Base-by-base conservation (phyloP, 2,797 vertebrate genomes). In the Anguilla obscura region DNA sequence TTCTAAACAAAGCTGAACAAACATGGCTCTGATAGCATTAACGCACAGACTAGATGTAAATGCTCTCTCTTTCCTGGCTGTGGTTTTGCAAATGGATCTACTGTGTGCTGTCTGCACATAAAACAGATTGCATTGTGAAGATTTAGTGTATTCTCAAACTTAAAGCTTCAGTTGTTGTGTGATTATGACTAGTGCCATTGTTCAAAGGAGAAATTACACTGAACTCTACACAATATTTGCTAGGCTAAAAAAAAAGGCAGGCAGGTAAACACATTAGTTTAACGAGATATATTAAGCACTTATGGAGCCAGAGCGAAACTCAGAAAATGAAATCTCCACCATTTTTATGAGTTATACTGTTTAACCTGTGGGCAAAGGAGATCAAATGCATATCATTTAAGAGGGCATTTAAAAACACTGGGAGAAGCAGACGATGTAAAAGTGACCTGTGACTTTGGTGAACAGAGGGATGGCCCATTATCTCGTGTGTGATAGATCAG, bases 401-500 rank as follows among this genome's bases (percentile, higher is more conserved):
- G 79, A 50, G 79, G 40, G 7, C 14, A 14, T n/a, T 82, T 7
- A 45, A 36, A 48, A 80, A 80, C 18, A 80, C 6, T n/a, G 18
- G 45, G 24, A 50, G 40, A 12, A 14, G 5, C 0, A 45, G 21
- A 21, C 79, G 18, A 82, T 33, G 7, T 0, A 48, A 50, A 82
- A 40, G 45, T 50, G 40, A n/a, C 40, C 45, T n/a, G 79, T 82
- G 79, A 50, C 45, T 69, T 7, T 21, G 60, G 63, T 12, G 21
- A 40, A 50, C n/a, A 33, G 30, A 40, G 40, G 56, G 40, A 79
- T 8, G 79, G 40, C 84, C 87, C 85, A 90, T 89, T 87, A 76
- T 92, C 90, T 85, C 63, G 86, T 87, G 88, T 90, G 88, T 85
- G 58, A 89, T 89, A 90, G 86, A 93, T 90, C 85, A 85, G 66